Percentiles rank a stretch among this genome's conserved stretches.
These are phyloP conservation scores for Hippocampus kuda DNA, from an alignment of 2,797 vertebrate genomes.

Conservation along the genomic window DNA sequence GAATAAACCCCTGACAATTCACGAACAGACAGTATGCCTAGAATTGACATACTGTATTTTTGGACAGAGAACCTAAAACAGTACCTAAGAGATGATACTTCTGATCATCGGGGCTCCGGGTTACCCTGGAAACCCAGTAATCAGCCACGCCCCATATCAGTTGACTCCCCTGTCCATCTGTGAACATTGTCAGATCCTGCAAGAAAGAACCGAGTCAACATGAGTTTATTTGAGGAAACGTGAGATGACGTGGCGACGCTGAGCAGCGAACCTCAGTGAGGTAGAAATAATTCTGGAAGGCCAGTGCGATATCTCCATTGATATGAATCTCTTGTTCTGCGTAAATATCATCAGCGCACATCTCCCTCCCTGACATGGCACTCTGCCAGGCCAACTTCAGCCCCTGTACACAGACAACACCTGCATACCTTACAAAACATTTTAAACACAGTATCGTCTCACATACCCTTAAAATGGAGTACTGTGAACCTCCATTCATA, in stretches of 20 bases:
- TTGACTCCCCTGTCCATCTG: conserved; percentile 70
- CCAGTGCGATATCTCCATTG: conserved; percentile 80
- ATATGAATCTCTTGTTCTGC: conserved; percentile 86
- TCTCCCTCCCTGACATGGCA: conserved; percentile 77
- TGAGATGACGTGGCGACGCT: background rate
- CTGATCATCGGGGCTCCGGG: conserved; percentile 71
- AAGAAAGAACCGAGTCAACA: conserved; percentile 8
- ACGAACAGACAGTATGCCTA: background rate
- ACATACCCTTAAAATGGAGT: background rate
- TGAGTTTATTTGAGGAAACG: background rate
- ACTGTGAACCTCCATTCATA: too few relatives aligned
- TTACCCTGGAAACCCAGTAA: conserved; percentile 89
- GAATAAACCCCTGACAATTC: too few relatives aligned
- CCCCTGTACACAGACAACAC: conserved; percentile 64
- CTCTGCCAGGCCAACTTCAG: conserved; percentile 95
- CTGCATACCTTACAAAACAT: background rate
- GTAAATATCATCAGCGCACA: conserved; percentile 81
- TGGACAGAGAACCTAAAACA: background rate
- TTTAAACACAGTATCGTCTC: background rate
- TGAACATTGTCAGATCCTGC: conserved; percentile 83
- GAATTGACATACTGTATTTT: background rate
- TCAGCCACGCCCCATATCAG: conserved; percentile 79
- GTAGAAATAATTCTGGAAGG: conserved; percentile 81
- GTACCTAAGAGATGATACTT: conserved; percentile 66
- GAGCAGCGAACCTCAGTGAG: conserved; percentile 71